These are phyloP conservation scores for Malurus splendens DNA, from an alignment of 2,797 vertebrate species.

Conservation along the genomic window DNA sequence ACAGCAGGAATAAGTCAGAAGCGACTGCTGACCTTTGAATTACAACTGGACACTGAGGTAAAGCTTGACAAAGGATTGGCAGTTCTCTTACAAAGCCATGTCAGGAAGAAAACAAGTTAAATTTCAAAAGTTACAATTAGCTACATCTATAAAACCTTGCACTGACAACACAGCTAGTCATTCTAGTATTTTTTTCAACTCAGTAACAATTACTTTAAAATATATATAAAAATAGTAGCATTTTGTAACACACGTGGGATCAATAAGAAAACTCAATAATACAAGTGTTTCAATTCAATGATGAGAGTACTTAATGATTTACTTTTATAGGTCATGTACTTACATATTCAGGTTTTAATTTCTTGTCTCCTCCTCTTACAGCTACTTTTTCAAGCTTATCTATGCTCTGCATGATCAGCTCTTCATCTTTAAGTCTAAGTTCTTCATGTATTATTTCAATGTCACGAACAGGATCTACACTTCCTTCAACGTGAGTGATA, in stretches of 20 bases:
- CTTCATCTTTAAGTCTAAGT: constrained; percentile 93
- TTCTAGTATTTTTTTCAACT: constrained; percentile 82
- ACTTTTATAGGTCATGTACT: constrained; percentile 65
- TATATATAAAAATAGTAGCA: background rate
- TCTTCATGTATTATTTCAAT: constrained; percentile 87
- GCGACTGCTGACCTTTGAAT: background rate
- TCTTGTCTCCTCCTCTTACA: constrained; percentile 89
- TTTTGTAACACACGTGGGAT: background rate
- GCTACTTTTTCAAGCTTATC: constrained; percentile 96
- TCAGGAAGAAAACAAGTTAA: constrained; percentile 60
- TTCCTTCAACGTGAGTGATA: constrained; percentile 95
- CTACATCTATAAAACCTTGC: constrained; percentile 66
- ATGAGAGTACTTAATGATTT: background rate
- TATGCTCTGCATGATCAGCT: constrained; percentile 84
- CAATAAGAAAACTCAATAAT: background rate
- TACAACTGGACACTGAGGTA: background rate
- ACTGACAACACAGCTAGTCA: constrained; percentile 78
- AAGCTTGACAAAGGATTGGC: background rate
- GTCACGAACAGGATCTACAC: constrained; percentile 89
- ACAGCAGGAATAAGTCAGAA: background rate
- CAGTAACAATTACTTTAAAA: constrained; percentile 79
- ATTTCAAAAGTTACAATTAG: constrained; percentile 79
- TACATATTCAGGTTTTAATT: constrained; percentile 95
- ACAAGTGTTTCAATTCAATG: background rate
- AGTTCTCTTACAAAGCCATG: constrained; percentile 35